Evolutionary conservation across 2,797 vertebrate genomes (phyloP).

Genomic region (Threskiornis aethiopicus): DNA sequence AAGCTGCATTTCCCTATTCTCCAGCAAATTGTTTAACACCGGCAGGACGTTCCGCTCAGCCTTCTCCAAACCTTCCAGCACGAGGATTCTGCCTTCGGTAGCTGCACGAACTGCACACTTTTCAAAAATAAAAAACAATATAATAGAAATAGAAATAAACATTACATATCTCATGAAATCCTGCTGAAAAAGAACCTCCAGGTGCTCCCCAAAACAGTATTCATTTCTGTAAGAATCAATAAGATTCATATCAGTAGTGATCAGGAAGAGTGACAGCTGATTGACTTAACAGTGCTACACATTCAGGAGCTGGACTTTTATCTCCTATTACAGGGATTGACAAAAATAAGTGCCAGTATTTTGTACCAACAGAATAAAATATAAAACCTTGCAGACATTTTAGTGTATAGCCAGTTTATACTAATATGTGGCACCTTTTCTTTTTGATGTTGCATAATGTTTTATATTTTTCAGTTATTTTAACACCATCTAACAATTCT

Average conservation of each 20-base stretch:
- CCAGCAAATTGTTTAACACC: conserved; percentile 94
- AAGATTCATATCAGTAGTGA: background rate
- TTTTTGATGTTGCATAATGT: background rate
- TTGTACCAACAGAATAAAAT: background rate
- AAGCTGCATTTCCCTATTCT: conserved; percentile 97
- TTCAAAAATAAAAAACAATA: conserved; percentile 24
- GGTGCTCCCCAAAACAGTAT: background rate
- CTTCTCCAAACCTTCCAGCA: conserved; percentile 96
- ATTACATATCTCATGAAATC: background rate
- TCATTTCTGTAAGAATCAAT: background rate
- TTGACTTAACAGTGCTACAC: background rate
- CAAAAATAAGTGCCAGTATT: background rate
- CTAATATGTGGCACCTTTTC: background rate
- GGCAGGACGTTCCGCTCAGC: conserved; percentile 95
- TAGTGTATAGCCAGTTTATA: background rate
- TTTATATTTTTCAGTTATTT: background rate
- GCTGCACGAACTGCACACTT: conserved; percentile 96
- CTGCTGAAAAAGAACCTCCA: background rate
- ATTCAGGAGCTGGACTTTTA: background rate
- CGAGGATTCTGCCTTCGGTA: conserved; percentile 89
- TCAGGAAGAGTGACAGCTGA: background rate
- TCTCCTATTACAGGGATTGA: background rate
- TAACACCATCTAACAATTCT: background rate
- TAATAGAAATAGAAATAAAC: background rate
- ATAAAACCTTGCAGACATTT: background rate